These are phyloP conservation scores for Falco cherrug DNA, from an alignment of 2,797 vertebrate species.

Conservation along the genomic window DNA sequence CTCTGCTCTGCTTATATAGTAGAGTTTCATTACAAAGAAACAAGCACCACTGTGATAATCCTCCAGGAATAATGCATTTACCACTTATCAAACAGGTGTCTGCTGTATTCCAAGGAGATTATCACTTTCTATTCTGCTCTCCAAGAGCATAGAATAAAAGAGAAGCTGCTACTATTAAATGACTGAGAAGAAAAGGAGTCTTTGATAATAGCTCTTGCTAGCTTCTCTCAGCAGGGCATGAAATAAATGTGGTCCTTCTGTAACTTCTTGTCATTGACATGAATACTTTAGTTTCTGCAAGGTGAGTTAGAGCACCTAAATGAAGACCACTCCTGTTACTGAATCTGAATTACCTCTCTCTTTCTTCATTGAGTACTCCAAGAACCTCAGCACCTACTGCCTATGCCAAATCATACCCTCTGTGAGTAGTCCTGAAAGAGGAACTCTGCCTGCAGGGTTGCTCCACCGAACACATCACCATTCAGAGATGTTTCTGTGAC, in stretches of 20 bases:
- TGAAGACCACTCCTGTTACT: not conserved
- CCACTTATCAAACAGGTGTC: conserved; percentile 67
- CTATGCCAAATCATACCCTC: not conserved
- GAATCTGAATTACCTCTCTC: not conserved
- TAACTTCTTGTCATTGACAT: not conserved
- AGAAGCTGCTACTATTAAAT: conserved; percentile 65
- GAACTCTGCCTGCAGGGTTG: not conserved
- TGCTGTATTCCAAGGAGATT: conserved; percentile 61
- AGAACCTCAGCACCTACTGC: not conserved
- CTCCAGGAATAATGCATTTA: conserved; percentile 61
- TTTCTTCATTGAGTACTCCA: not conserved
- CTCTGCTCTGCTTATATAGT: not conserved
- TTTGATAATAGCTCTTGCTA: conserved; percentile 39
- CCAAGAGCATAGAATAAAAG: conserved; percentile 27
- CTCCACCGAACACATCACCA: not conserved
- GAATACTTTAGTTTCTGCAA: not conserved
- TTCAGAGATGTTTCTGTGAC: not conserved
- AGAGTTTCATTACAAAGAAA: conserved; percentile 53
- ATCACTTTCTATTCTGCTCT: conserved; percentile 56
- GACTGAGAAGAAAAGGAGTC: conserved; percentile 35
- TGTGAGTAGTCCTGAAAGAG: not conserved
- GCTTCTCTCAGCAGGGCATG: conserved; percentile 43
- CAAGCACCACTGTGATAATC: conserved; percentile 50
- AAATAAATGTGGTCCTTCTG: not conserved
- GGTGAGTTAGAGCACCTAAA: not conserved